Evolutionary conservation across 2,888 invertebrate genomes (phyloP), one percentile per base, ranked within the genome.

Genomic region (Cyclophora albipunctata): DNA sequence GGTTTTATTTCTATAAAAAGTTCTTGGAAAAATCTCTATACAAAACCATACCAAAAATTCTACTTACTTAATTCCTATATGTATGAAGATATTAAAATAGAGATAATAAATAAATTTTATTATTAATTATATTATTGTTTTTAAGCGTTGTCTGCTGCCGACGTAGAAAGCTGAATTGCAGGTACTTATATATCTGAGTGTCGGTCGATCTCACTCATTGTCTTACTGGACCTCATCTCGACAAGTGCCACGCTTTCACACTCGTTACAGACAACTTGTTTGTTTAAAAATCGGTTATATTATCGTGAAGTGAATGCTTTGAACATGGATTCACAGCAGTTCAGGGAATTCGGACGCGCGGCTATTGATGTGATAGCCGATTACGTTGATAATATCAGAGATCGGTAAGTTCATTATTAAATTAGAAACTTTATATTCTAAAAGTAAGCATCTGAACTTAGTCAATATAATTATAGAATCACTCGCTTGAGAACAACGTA

Each of bases 301-400:
- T 48, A 45, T 50, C 64, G 69, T 69, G 68, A 56, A 43, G 67
- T 67, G 67, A 58, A 60, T 55, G 54, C 51, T 47, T 51, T 49
- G 47, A 66, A 59, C 63, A 96, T 96, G 95, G 93, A 96, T 79
- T 90, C 91, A 34, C 88, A 92, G 64, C 91, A 95, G 72, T 96
- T 96, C 81, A 90, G 93, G 56, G 92, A 94, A 64, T 95, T 95
- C 71, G 97, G 95, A 40, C 95, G 93, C 73, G 95, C 96, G 35
- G 92, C 96, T 54, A 91, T 98, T 56, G 97, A 98, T 78, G 94
- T 95, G 71, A 91, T 98, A 37, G 96, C 95, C n/a, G 94, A 98
- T 77, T 98, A 98, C 78, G 88, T 94, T 59, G 95, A 97, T 60
- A 94, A 91, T 63, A 93, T 98, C 57, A 91, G 96, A 67, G 93